phyloP scores from a whole-genome alignment of 2,888 invertebrate genomes.

The Monochamus alternatus region DNA sequence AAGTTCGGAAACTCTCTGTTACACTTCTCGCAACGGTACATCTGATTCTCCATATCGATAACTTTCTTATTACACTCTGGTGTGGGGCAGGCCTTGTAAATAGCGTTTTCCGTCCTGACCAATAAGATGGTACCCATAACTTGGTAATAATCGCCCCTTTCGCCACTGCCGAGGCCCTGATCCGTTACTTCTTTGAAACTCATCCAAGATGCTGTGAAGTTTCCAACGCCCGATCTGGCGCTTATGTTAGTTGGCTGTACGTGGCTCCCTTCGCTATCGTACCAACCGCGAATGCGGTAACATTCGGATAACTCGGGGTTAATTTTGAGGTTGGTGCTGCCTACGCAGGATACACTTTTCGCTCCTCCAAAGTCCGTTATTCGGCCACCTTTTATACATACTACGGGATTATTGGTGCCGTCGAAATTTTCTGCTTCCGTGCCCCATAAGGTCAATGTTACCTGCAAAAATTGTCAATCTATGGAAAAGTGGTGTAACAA shows the following conservation, averaged over 20 bases:
- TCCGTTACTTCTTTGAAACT: slow-evolving; percentile 83
- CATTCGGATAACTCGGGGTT: slow-evolving; percentile 94
- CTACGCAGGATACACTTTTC: slow-evolving; percentile 76
- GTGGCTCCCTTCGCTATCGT: slow-evolving; percentile 82
- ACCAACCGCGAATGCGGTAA: slow-evolving; percentile 93
- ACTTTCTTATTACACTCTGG: slow-evolving; percentile 96
- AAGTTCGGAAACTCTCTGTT: slow-evolving; percentile 87
- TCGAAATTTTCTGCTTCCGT: slow-evolving; percentile 90
- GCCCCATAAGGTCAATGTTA: slow-evolving; percentile 93
- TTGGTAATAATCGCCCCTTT: slow-evolving; percentile 88
- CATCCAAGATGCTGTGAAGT: slow-evolving; percentile 77
- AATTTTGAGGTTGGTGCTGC: slow-evolving; percentile 79
- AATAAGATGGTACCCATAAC: slow-evolving; percentile 85
- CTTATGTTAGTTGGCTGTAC: slow-evolving; percentile 79
- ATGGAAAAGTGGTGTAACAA: background rate
- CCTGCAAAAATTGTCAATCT: slow-evolving; percentile 67
- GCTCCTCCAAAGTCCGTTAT: slow-evolving; percentile 92
- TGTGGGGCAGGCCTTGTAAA: slow-evolving; percentile 94
- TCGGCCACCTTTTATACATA: slow-evolving; percentile 89
- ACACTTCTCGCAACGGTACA: slow-evolving; percentile 97
- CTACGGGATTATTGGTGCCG: slow-evolving; percentile 82
- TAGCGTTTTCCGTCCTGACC: slow-evolving; percentile 85
- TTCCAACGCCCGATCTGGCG: slow-evolving; percentile 63
- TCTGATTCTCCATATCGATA: slow-evolving; percentile 88
- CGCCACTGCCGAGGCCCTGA: slow-evolving; percentile 81